phyloP scores from a whole-genome alignment of 2,888 invertebrate genomes.

The Acleris literana region DNA sequence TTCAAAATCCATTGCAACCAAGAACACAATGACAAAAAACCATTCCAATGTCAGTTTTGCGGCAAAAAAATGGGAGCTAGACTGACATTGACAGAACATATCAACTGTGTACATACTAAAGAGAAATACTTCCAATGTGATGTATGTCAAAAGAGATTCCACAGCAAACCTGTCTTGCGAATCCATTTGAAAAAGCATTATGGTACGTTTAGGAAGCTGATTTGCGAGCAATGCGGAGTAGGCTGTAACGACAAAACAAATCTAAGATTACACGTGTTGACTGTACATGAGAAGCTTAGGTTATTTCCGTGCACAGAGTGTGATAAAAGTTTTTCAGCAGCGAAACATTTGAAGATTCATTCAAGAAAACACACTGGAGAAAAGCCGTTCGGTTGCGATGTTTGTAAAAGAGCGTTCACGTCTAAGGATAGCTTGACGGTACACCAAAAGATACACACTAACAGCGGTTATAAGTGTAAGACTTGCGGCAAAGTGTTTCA shows the following conservation, averaged over 20 bases:
- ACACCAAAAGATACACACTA: constrained; percentile 7
- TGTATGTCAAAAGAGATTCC: constrained; percentile 20
- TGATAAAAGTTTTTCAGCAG: constrained; percentile 17
- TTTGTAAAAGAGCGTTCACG: background rate
- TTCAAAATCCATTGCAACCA: constrained; percentile 8
- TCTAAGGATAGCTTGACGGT: constrained; percentile 4
- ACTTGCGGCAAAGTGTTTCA: constrained; percentile 9
- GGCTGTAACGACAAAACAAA: constrained; percentile 22
- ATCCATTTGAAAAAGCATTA: constrained; percentile 25
- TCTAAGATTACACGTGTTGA: constrained; percentile 13
- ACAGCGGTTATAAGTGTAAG: constrained; percentile 24
- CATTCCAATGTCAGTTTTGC: constrained; percentile 19
- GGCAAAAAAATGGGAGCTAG: constrained; percentile 2
- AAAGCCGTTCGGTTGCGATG: constrained; percentile 9
- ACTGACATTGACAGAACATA: constrained; percentile 7
- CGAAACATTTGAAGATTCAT: constrained; percentile 21
- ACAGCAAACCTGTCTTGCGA: constrained; percentile 13
- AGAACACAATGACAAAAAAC: constrained; percentile 13
- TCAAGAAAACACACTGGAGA: constrained; percentile 21
- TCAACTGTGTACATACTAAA: constrained; percentile 21
- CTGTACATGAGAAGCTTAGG: constrained; percentile 20
- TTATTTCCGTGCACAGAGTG: constrained; percentile 6
- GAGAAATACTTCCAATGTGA: constrained; percentile 25
- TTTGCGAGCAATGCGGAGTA: constrained; percentile 28
- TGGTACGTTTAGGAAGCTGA: constrained; percentile 30